Percentiles rank a stretch among this genome's conserved stretches.
Conservation (phyloP, 2,888 invertebrate species). For the Cosmia pyralina region DNA sequence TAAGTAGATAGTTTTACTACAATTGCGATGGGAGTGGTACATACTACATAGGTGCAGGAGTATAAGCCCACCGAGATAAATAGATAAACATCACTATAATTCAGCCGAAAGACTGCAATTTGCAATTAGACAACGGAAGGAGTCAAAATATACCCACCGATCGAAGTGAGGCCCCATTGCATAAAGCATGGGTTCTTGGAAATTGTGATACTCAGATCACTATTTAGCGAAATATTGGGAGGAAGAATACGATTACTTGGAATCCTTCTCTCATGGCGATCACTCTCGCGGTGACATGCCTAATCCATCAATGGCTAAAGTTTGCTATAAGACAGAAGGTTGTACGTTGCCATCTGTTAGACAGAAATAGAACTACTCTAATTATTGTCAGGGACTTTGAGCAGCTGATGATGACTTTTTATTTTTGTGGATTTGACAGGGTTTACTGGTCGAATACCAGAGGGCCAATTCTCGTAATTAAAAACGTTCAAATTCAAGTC, state of each 20-base stretch:
- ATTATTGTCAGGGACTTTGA: neutral
- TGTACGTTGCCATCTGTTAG: constrained; percentile 15
- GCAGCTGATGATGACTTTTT: neutral
- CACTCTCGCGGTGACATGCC: neutral
- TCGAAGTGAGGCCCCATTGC: neutral
- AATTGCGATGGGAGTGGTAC: neutral
- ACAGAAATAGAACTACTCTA: neutral
- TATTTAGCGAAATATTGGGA: neutral
- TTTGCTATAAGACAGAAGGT: neutral
- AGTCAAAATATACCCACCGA: neutral
- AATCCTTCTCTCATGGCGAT: constrained; percentile 1
- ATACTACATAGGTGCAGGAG: no score
- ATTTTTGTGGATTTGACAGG: neutral
- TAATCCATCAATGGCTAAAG: neutral
- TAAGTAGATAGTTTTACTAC: neutral
- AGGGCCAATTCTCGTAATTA: no score
- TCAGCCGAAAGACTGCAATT: no score
- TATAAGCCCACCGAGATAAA: no score
- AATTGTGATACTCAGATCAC: neutral
- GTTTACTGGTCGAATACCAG: neutral
- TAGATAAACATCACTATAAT: no score
- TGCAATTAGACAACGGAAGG: no score
- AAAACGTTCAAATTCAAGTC: no score
- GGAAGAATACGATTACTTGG: neutral
- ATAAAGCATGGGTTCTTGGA: neutral